Conservation (phyloP, 23 tunicate genomes). For the Phallusia fumigata region DNA sequence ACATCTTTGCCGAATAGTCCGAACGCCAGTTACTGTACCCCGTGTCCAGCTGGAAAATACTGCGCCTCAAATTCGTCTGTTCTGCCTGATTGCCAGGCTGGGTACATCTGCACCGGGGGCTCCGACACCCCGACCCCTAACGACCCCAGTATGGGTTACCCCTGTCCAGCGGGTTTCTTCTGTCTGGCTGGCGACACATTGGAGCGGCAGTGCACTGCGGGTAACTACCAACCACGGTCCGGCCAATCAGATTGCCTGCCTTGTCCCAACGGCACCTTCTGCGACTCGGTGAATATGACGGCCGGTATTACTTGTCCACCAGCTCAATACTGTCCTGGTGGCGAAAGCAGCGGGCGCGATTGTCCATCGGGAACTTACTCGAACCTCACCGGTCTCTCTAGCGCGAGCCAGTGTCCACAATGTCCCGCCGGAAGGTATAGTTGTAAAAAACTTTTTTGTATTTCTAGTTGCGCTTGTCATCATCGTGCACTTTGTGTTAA, state of each 20-base stretch:
- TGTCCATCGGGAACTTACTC: constrained; percentile 81
- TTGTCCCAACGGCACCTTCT: constrained; percentile 70
- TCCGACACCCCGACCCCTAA: constrained; percentile 66
- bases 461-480: not conserved
- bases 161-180: constrained; percentile 67
- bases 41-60: constrained; percentile 72
- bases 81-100: constrained; percentile 36
- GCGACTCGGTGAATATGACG: constrained; percentile 46
- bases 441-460: not conserved
- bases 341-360: not conserved
- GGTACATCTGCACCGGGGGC: constrained; percentile 81
- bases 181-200: constrained; percentile 47
- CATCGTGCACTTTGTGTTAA: too few relatives aligned
- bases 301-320: constrained; percentile 53
- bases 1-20: constrained; percentile 16
- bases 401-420: constrained; percentile 28
- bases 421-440: constrained; percentile 91
- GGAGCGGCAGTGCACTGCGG: constrained; percentile 24
- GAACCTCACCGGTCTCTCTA: constrained; percentile 27
- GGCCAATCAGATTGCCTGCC: constrained; percentile 41
- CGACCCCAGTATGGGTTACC: constrained; percentile 55
- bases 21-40: constrained; percentile 35
- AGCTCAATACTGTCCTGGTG: constrained; percentile 67
- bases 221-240: constrained; percentile 51
- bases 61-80: constrained; percentile 41